Conservation (phyloP, 2,113 vertebrate species). For the Echinops telfairi region DNA sequence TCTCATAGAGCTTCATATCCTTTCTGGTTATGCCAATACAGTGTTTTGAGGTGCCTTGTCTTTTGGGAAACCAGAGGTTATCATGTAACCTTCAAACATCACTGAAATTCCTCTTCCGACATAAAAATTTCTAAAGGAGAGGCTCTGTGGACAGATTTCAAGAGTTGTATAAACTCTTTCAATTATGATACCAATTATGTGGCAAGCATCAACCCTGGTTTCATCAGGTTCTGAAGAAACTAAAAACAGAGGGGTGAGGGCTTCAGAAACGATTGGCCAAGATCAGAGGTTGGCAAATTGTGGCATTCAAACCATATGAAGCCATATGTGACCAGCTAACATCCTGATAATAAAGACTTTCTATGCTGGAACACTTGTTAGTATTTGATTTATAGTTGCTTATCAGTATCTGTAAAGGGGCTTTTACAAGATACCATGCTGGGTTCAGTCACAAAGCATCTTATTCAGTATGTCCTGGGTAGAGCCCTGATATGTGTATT, state of each 20-base stretch:
- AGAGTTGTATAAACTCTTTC: constrained; percentile 23
- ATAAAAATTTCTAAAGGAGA: constrained; percentile 32
- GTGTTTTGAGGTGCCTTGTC: neutral
- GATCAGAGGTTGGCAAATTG: neutral
- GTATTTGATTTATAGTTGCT: constrained; percentile 27
- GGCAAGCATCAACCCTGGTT: constrained; percentile 1
- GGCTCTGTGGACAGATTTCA: constrained; percentile 35
- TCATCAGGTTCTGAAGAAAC: constrained; percentile 45
- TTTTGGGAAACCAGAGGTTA: constrained; percentile 36
- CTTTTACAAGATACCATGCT: constrained; percentile 49
- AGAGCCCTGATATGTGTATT: neutral
- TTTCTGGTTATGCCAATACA: neutral
- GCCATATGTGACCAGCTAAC: constrained; percentile 19
- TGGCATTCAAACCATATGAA: too few species aligned
- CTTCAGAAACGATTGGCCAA: constrained; percentile 28
- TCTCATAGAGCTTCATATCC: neutral
- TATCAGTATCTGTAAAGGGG: neutral
- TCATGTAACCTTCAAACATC: constrained; percentile 7
- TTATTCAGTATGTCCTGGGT: constrained; percentile 37
- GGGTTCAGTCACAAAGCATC: neutral
- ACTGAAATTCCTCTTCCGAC: neutral
- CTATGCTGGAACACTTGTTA: neutral
- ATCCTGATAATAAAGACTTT: constrained; percentile 13
- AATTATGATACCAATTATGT: neutral
- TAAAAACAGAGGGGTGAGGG: neutral